Evolutionary conservation across 2,797 vertebrate genomes (phyloP).

Genomic region (Microctenopoma lineatum): DNA sequence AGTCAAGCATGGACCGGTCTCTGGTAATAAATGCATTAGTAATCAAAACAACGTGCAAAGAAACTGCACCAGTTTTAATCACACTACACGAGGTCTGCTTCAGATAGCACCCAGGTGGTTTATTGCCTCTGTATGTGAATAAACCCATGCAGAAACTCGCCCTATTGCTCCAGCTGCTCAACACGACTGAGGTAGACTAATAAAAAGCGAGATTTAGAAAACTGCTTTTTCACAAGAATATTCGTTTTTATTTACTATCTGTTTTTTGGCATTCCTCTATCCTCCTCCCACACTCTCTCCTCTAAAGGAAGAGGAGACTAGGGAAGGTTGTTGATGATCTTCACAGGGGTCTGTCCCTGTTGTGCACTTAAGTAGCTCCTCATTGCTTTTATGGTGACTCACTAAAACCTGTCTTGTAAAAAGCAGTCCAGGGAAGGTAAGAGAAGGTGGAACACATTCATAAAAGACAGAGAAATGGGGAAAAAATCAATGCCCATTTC

Average conservation of each 20-base stretch:
- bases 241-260: conserved; percentile 65
- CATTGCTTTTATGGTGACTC: conserved; percentile 81
- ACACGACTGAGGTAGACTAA: conserved; percentile 19
- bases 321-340: conserved; percentile 72
- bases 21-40: conserved; percentile 54
- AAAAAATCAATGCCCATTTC: conserved; percentile 77
- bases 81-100: conserved; percentile 48
- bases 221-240: conserved; percentile 55
- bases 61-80: conserved; percentile 53
- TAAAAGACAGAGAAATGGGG: conserved; percentile 61
- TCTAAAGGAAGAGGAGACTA: conserved; percentile 50
- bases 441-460: conserved; percentile 67
- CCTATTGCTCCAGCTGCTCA: conserved; percentile 37
- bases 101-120: conserved; percentile 67
- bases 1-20: background rate
- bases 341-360: conserved; percentile 75
- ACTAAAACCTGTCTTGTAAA: conserved; percentile 84
- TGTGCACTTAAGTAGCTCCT: conserved; percentile 80
- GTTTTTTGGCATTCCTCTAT: conserved; percentile 32
- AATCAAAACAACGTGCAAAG: conserved; percentile 57
- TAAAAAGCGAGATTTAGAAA: conserved; percentile 54
- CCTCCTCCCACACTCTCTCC: conserved; percentile 37
- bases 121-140: conserved; percentile 51
- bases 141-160: conserved; percentile 32
- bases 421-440: conserved; percentile 62